Evolutionary conservation across 92 coral and sea anemone species (phyloP), one percentile per base, ranked within the genome.

Genomic region (Scolanthus callimorphus): DNA sequence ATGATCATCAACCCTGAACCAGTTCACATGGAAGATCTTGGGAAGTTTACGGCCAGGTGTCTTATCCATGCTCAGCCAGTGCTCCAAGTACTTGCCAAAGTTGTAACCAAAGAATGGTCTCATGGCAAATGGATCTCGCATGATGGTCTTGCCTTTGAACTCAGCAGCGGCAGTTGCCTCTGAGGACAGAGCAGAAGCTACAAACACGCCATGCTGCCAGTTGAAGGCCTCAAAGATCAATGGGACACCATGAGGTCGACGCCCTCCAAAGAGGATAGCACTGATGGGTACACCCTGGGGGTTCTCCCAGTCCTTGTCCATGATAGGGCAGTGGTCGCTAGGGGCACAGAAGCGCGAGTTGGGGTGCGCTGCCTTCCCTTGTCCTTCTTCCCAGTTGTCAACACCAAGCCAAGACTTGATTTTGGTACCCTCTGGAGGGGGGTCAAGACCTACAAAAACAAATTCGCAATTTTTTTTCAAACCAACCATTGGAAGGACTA

Each of bases 121-220:
- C 97, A 91, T 91, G 61, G 97, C 97, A 61, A 91, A 87, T 15
- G 97, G 97, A 57, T 91, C 97, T 22, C 91, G 83, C 97, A 91
- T 91, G 34, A 87, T 72, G 11, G 39, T 51, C 57, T 89, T 84
- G 37, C 91, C 90, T 61, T 83, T 91, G 83, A 83, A 70, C 31
- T 91, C 97, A 30, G 97, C 96, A 10, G 97, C 97, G 53, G 96
- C 91, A 22, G 97, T 91, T 2, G 97, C 71, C 45, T 91, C 96
- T 0, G 97, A 91, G 2, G 95, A 87, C 83, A 91, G 44, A 26
- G 96, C 58, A 19, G 97, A 89, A 20, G 96, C 97, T 30, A 91
- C 78, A 73, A 83, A 91, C 27, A 91, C 97, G 1, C 97, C 97
- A 56, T 91, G 97, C 47, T 87, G 83, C 97, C 97, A 91, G 53